phyloP scores from a whole-genome alignment of 2,113 vertebrate species.

The Megaptera novaeangliae region DNA sequence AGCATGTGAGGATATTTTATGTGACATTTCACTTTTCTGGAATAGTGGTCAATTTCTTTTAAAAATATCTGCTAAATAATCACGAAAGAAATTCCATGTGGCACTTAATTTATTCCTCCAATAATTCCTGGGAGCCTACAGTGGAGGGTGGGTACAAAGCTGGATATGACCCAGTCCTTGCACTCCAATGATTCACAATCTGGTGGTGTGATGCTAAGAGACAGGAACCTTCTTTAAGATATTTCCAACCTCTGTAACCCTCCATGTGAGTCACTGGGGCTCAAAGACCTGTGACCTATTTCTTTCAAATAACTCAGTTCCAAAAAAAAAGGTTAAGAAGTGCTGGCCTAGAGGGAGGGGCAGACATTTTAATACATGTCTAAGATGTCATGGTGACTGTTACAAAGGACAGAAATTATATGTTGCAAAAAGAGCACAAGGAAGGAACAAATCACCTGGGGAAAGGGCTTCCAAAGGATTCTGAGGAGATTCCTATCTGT shows the following conservation, averaged over 20 bases:
- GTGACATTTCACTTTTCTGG: slow-evolving; percentile 2
- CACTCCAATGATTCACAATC: background rate
- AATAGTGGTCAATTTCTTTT: background rate
- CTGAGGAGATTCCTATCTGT: background rate
- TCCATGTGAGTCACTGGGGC: background rate
- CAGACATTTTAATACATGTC: background rate
- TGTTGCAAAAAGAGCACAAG: background rate
- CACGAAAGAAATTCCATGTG: background rate
- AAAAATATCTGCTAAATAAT: background rate
- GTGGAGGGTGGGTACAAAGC: background rate
- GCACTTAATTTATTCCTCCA: background rate
- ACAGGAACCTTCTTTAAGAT: background rate
- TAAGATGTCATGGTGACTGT: background rate
- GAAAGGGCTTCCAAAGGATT: background rate
- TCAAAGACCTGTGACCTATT: background rate
- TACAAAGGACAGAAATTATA: background rate
- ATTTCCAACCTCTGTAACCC: background rate
- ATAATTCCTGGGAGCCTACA: background rate
- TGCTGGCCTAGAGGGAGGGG: background rate
- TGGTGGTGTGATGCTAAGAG: background rate
- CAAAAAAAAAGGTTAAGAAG: background rate
- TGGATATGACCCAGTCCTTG: background rate
- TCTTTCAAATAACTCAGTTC: background rate
- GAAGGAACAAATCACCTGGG: background rate
- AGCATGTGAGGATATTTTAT: background rate